phyloP scores from a whole-genome alignment of 2,797 vertebrate species.

The Xenentodon cancila region DNA sequence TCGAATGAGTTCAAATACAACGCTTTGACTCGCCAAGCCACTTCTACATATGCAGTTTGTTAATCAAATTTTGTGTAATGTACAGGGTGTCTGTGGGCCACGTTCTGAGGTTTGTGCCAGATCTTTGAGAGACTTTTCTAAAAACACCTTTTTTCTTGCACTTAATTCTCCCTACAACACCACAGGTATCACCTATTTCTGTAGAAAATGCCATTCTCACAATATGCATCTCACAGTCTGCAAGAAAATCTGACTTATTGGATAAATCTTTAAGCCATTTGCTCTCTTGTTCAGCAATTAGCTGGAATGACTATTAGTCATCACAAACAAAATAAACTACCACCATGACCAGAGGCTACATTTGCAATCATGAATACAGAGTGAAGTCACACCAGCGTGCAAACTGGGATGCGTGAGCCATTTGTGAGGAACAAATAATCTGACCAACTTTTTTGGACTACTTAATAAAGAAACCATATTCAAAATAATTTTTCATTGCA shows the following conservation, averaged over 20 bases:
- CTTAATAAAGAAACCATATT: no score
- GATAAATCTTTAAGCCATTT: constrained; percentile 18
- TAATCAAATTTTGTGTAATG: constrained; percentile 5
- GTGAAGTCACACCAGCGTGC: no score
- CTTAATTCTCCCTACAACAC: not conserved
- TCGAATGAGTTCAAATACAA: not conserved
- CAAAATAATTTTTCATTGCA: no score
- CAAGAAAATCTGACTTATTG: not conserved
- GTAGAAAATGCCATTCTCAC: not conserved
- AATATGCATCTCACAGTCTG: constrained; percentile 1
- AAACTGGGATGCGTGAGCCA: no score
- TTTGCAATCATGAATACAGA: constrained; percentile 6
- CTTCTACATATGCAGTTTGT: not conserved
- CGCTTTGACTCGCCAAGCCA: not conserved
- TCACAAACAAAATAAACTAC: constrained; percentile 17
- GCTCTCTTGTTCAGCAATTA: constrained; percentile 15
- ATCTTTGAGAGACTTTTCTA: not conserved
- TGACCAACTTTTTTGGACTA: no score
- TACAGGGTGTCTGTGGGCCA: not conserved
- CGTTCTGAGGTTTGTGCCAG: not conserved
- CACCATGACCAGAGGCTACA: not conserved
- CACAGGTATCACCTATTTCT: not conserved
- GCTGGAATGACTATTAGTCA: not conserved
- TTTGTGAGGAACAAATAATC: no score
- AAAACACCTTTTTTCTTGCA: not conserved